Percentiles rank a stretch among this genome's conserved stretches.
Conservation (phyloP, 2,113 vertebrate species). For the cattle (Bos taurus) region DNA sequence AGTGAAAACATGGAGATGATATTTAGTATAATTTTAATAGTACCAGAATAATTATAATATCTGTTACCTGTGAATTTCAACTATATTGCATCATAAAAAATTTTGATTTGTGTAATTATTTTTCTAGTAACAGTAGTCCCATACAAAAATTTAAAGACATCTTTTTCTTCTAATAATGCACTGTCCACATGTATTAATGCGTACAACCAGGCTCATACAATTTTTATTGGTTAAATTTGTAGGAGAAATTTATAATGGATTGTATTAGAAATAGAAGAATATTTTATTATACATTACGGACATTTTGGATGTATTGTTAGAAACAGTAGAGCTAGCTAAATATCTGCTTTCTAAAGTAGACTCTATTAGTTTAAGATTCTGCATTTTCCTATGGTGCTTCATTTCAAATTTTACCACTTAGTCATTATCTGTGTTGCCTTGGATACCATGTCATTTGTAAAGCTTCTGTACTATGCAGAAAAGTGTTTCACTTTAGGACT, state of each 20-base stretch:
- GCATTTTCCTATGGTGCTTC: conserved; percentile 45
- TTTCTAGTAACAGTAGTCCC: background rate
- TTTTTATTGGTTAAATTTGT: background rate
- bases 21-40: background rate
- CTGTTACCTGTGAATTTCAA: background rate
- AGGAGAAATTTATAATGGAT: background rate
- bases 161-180: background rate
- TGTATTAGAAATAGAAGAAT: background rate
- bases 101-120: background rate
- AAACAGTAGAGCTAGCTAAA: conserved; percentile 3
- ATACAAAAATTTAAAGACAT: background rate
- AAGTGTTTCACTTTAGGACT: conserved; percentile 64
- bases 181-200: background rate
- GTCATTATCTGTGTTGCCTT: conserved; percentile 56
- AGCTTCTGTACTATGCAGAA: conserved; percentile 45
- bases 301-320: background rate
- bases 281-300: background rate
- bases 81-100: background rate
- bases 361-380: background rate
- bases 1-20: background rate
- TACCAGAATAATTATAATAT: background rate
- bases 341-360: background rate
- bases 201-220: background rate
- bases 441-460: conserved; percentile 65
- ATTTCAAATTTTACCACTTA: conserved; percentile 61